These are phyloP conservation scores for Myiagra hebetior DNA, from an alignment of 2,113 vertebrate species.

Conservation along the genomic window DNA sequence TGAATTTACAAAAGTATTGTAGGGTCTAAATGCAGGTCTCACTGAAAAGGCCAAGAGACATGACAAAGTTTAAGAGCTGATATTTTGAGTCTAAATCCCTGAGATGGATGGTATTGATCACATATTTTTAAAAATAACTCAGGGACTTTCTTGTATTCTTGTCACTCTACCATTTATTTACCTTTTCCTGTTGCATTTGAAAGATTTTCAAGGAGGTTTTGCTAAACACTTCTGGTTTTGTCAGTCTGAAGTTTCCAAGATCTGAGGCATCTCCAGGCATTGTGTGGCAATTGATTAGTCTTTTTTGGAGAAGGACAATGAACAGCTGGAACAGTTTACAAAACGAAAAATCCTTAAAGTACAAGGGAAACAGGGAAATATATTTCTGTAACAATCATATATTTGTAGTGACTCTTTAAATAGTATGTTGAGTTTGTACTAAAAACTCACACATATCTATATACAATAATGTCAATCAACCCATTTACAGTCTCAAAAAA, in stretches of 20 bases:
- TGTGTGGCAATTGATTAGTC: neutral
- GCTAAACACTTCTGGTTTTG: neutral
- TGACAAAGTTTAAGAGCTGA: neutral
- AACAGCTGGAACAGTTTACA: neutral
- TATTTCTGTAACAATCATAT: neutral
- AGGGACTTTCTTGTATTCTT: neutral
- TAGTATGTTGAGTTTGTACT: neutral
- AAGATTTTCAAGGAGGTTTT: neutral
- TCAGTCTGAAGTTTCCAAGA: neutral
- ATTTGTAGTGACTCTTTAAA: neutral
- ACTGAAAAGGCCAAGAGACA: neutral
- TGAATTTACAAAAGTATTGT: neutral
- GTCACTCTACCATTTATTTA: neutral
- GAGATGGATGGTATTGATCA: neutral
- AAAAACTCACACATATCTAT: neutral
- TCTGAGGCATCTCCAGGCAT: neutral
- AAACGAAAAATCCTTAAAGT: neutral
- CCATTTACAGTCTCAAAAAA: neutral
- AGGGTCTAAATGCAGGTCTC: neutral
- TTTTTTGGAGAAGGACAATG: neutral
- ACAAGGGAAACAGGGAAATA: neutral
- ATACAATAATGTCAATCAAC: neutral
- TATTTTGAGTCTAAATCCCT: neutral
- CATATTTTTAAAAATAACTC: neutral
- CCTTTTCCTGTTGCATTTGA: neutral